Conservation (phyloP, 1,140 invertebrate genomes). For the Drosophila sechellia region DNA sequence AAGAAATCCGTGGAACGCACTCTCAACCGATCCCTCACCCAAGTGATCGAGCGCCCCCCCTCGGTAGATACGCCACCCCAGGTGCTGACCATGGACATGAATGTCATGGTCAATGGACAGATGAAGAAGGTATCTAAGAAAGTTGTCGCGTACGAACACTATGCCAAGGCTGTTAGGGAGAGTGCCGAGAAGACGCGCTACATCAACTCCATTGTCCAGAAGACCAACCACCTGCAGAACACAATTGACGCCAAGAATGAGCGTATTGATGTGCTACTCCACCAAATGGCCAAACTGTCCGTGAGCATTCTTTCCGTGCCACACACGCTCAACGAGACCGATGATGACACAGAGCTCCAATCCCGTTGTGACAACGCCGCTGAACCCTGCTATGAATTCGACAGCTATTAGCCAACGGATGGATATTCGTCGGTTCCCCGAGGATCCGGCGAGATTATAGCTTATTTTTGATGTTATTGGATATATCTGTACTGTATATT, state of each 20-base stretch:
- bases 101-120: slow-evolving; percentile 18
- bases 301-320: slow-evolving; percentile 51
- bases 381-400: neutral
- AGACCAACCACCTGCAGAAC: slow-evolving; percentile 85
- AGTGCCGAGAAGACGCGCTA: slow-evolving; percentile 79
- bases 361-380: slow-evolving; percentile 2
- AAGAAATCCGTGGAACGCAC: neutral
- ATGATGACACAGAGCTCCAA: slow-evolving; percentile 19
- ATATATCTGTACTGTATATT: slow-evolving; percentile 21
- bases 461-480: slow-evolving; percentile 10
- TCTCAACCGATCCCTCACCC: neutral
- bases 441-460: neutral
- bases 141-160: slow-evolving; percentile 85
- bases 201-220: slow-evolving; percentile 39
- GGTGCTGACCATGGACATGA: slow-evolving; percentile 16
- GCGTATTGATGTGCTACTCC: slow-evolving; percentile 85
- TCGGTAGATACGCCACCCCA: neutral
- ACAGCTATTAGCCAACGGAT: neutral
- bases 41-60: neutral
- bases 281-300: slow-evolving; percentile 55
- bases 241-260: slow-evolving; percentile 86
- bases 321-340: slow-evolving; percentile 4
- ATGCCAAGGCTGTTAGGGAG: slow-evolving; percentile 83
- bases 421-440: neutral
- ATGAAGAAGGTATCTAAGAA: slow-evolving; percentile 81